Evolutionary conservation across 2,113 vertebrate genomes (phyloP).

Genomic region (Thinocorus orbignyianus): DNA sequence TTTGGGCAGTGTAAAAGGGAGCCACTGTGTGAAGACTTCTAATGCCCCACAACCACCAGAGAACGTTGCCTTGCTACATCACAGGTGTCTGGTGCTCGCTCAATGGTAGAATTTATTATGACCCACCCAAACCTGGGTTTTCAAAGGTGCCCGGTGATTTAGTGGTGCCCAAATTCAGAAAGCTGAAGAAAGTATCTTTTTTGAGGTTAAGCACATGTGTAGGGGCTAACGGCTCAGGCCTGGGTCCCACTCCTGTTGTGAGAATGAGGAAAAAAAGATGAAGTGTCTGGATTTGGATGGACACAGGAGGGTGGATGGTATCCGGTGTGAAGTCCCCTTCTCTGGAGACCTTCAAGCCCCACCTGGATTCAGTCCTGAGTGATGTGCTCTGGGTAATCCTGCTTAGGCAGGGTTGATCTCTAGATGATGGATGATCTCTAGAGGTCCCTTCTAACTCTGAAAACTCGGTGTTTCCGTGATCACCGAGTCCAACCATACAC

Average conservation of each 20-base stretch:
- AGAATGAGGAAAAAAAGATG: neutral
- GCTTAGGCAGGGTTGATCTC: too few relatives aligned
- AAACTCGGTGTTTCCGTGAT: too few relatives aligned
- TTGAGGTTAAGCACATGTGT: neutral
- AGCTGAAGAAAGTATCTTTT: neutral
- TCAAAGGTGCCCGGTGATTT: neutral
- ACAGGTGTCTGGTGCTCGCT: neutral
- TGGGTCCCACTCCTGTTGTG: neutral
- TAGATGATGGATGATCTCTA: too few relatives aligned
- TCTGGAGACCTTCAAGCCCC: too few relatives aligned
- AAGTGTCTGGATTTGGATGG: neutral
- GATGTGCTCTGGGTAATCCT: too few relatives aligned
- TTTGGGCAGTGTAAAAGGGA: neutral
- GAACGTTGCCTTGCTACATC: neutral
- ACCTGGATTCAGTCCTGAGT: too few relatives aligned
- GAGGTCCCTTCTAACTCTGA: too few relatives aligned
- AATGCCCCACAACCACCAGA: neutral
- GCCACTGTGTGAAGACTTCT: neutral
- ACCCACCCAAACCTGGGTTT: neutral
- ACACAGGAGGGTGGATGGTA: neutral
- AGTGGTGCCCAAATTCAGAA: neutral
- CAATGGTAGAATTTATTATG: neutral
- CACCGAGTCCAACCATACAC: too few relatives aligned
- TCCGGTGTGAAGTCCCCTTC: too few relatives aligned
- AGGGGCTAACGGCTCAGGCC: neutral